These are phyloP conservation scores for Saimiri boliviensis DNA, from an alignment of 2,113 vertebrate species.

Conservation along the genomic window DNA sequence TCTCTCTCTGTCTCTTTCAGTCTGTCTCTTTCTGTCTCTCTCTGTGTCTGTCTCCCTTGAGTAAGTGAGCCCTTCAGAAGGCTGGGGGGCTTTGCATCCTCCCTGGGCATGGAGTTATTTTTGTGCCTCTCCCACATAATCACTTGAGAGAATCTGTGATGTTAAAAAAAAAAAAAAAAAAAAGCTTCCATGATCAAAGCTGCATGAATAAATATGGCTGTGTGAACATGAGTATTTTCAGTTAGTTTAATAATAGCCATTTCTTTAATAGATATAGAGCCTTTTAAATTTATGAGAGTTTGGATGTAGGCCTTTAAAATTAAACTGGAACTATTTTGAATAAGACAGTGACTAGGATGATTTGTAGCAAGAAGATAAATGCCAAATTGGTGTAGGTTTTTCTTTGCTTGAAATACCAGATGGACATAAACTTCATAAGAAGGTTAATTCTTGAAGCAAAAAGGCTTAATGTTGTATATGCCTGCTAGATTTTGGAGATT, in stretches of 20 bases:
- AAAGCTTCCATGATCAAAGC: constrained; percentile 36
- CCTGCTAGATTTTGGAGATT: not conserved
- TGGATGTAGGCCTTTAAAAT: not conserved
- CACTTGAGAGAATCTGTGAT: constrained; percentile 31
- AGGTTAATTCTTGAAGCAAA: constrained; percentile 15
- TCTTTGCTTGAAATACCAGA: constrained; percentile 38
- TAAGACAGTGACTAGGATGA: not conserved
- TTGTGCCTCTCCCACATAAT: constrained; percentile 41
- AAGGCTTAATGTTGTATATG: not conserved
- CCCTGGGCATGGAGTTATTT: constrained; percentile 3
- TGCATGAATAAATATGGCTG: constrained; percentile 46
- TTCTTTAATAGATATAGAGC: constrained; percentile 12
- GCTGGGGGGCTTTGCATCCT: rapidly evolving
- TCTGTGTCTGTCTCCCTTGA: no score
- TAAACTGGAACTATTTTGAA: constrained; percentile 47
- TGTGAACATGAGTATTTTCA: constrained; percentile 61
- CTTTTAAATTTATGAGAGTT: constrained; percentile 21
- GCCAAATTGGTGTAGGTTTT: constrained; percentile 12
- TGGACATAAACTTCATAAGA: not conserved
- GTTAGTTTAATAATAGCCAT: constrained; percentile 59
- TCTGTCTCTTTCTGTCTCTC: rapidly evolving
- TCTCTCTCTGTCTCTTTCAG: rapidly evolving
- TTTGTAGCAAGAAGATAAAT: not conserved
- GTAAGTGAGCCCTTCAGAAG: not conserved
- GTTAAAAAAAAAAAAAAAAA: constrained; percentile 13